Evolutionary conservation across 2,113 vertebrate genomes (phyloP).

Genomic region (Malaclemys terrapin): DNA sequence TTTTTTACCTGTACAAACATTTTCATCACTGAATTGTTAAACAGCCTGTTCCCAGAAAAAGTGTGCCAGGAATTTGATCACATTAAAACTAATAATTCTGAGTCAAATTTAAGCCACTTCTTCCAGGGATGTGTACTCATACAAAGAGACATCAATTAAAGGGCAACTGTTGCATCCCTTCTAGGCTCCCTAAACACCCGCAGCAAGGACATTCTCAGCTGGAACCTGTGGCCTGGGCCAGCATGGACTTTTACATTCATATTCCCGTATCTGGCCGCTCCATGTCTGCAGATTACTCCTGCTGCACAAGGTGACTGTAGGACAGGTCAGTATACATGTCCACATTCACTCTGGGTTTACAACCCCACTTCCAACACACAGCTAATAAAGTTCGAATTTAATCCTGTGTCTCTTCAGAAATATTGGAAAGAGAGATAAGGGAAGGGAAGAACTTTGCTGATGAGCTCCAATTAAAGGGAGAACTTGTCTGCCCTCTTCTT

Average conservation of each 20-base stretch:
- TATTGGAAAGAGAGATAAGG: neutral
- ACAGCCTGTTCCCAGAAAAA: neutral
- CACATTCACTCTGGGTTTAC: neutral
- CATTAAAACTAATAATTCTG: neutral
- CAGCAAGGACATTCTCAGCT: neutral
- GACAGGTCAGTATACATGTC: neutral
- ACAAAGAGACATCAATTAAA: neutral
- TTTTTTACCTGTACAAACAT: neutral
- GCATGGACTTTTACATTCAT: too few relatives aligned
- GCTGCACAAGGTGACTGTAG: neutral
- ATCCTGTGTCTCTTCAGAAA: neutral
- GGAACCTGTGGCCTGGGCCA: neutral
- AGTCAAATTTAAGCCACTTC: neutral
- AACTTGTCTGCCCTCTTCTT: neutral
- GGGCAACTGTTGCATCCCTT: neutral
- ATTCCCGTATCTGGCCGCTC: neutral
- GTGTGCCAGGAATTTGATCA: rapidly evolving
- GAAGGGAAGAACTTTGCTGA: neutral
- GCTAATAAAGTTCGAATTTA: neutral
- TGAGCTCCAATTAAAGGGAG: rapidly evolving
- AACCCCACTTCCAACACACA: neutral
- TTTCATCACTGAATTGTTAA: neutral
- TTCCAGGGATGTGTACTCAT: neutral
- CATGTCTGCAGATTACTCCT: neutral
- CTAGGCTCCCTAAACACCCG: neutral